A percentile compares a stretch with the other conserved stretches of the same genome.
Evolutionary conservation across 53 echinoderm and acorn worm species (phyloP).

Genomic region (Crossaster papposus): DNA sequence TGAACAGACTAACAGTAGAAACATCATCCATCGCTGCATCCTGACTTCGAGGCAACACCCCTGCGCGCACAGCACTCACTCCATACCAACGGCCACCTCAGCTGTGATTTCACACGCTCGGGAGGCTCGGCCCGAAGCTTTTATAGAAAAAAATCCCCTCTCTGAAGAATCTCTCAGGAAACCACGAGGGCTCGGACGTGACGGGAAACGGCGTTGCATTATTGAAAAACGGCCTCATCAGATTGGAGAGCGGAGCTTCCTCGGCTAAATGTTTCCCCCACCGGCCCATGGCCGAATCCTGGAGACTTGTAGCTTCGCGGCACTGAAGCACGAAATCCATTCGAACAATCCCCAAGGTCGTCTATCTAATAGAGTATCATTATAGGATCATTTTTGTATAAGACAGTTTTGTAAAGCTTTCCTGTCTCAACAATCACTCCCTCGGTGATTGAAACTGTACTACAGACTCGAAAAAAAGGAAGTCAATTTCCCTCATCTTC

Average conservation of each 20-base stretch:
- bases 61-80: background rate
- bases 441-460: constrained; percentile 27
- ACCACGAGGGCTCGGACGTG: constrained; percentile 18
- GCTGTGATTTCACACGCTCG: constrained; percentile 45
- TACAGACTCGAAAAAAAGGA: constrained; percentile 26
- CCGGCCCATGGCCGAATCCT: background rate
- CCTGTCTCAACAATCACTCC: background rate
- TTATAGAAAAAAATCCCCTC: constrained; percentile 1
- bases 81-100: background rate
- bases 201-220: constrained; percentile 57
- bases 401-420: constrained; percentile 13
- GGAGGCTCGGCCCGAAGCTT: constrained; percentile 1
- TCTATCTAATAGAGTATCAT: background rate
- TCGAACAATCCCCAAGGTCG: constrained; percentile 38
- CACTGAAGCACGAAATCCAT: background rate
- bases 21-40: background rate
- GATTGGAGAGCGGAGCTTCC: constrained; percentile 10
- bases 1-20: background rate
- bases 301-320: constrained; percentile 10
- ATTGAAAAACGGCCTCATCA: constrained; percentile 39
- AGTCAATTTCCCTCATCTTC: constrained; percentile 59
- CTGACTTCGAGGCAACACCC: background rate
- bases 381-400: constrained; percentile 19
- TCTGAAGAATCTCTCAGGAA: constrained; percentile 37
- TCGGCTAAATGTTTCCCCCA: constrained; percentile 47